Percentiles rank a stretch among this genome's conserved stretches.
Conservation (phyloP, 2,888 invertebrate genomes). For the Unio pictorum region DNA sequence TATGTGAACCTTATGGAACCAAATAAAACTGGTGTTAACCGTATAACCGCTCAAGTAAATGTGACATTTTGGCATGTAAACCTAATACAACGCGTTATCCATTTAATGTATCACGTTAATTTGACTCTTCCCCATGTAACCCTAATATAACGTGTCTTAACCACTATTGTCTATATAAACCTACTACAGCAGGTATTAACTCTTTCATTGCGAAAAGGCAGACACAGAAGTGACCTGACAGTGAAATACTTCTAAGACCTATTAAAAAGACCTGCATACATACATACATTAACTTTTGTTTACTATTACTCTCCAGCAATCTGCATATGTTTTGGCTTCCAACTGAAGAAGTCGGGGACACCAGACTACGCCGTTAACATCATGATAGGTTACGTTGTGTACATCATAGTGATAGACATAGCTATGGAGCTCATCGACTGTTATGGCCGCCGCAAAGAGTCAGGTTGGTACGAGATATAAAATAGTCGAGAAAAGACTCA, state of each 20-base stretch:
- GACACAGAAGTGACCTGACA: too few species aligned
- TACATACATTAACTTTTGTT: neutral
- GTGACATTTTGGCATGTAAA: too few species aligned
- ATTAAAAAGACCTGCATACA: neutral
- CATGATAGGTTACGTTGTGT: conserved; percentile 42
- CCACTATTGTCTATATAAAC: too few species aligned
- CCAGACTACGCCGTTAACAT: conserved; percentile 47
- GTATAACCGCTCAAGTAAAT: too few species aligned
- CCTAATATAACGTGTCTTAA: too few species aligned
- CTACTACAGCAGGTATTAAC: too few species aligned
- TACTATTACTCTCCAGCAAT: conserved; percentile 27
- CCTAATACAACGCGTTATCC: too few species aligned
- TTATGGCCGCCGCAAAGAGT: conserved; percentile 19
- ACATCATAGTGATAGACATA: conserved; percentile 45
- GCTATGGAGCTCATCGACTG: neutral
- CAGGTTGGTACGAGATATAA: conserved; percentile 18
- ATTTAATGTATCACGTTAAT: too few species aligned
- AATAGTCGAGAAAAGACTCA: neutral
- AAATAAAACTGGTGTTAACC: too few species aligned
- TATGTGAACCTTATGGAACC: too few species aligned
- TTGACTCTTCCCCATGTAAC: too few species aligned
- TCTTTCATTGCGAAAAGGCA: too few species aligned
- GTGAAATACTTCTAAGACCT: neutral
- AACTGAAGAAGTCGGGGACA: conserved; percentile 38
- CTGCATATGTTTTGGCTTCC: conserved; percentile 45